phyloP scores from a whole-genome alignment of 2,797 vertebrate genomes.

The Premnoplex brunnescens region DNA sequence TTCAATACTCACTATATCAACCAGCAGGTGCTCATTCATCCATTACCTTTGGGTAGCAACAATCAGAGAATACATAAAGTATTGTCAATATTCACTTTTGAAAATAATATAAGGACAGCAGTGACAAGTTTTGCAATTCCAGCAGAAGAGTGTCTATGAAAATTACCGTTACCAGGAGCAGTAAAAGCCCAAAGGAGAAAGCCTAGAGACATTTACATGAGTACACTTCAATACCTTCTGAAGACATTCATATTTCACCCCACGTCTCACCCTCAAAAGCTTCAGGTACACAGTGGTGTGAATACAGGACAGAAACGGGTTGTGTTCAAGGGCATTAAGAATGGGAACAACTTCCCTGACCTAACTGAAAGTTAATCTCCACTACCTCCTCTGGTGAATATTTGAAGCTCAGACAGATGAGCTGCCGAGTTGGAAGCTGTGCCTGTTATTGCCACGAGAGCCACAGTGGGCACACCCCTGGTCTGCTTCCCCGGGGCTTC shows the following conservation, averaged over 20 bases:
- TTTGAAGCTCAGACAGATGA: background rate
- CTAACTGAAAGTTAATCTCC: background rate
- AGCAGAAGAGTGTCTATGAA: background rate
- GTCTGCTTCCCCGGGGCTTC: background rate
- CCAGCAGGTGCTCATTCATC: background rate
- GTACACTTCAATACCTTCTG: background rate
- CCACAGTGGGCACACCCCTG: background rate
- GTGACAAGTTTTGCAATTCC: background rate
- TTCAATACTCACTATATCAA: background rate
- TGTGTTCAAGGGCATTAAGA: background rate
- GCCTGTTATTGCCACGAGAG: conserved; percentile 8
- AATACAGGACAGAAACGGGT: background rate
- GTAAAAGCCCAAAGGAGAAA: background rate
- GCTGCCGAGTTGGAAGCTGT: conserved; percentile 20
- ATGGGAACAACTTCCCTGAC: background rate
- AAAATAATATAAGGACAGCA: background rate
- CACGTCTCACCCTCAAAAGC: background rate
- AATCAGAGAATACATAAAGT: background rate
- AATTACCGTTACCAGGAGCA: background rate
- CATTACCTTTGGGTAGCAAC: background rate
- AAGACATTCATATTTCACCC: background rate
- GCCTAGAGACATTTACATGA: background rate
- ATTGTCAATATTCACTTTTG: background rate
- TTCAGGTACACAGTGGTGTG: background rate
- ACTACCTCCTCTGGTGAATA: background rate